Conservation (phyloP, 2,113 vertebrate genomes). For the Saguinus midas region DNA sequence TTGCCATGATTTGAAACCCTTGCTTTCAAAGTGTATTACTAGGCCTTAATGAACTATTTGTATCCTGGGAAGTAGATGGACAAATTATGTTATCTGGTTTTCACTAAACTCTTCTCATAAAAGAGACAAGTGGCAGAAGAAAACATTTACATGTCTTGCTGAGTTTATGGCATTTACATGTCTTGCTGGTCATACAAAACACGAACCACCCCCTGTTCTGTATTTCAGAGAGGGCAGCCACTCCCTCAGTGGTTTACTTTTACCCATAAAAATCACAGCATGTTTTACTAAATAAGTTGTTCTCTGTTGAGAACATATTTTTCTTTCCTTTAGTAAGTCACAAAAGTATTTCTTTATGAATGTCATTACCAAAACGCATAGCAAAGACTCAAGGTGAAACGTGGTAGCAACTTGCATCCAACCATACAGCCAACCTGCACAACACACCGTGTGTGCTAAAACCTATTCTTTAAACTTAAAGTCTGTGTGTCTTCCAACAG, state of each 20-base stretch:
- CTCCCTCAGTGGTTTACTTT: neutral
- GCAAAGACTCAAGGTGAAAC: neutral
- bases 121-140: too few species aligned
- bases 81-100: too few species aligned
- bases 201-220: neutral
- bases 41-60: neutral
- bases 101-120: too few species aligned
- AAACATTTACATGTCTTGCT: too few species aligned
- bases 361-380: neutral
- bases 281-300: neutral
- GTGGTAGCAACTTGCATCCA: neutral
- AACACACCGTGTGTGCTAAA: neutral
- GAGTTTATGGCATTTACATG: too few species aligned
- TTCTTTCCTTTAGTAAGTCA: neutral
- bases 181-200: too few species aligned
- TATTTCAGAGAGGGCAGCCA: neutral
- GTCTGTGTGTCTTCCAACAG: neutral
- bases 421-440: neutral
- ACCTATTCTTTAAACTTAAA: neutral
- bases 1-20: neutral
- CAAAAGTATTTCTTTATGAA: neutral
- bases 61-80: too few species aligned
- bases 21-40: neutral
- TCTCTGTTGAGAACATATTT: neutral
- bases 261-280: neutral